Base-by-base conservation (phyloP, 1,140 invertebrate species). In the Pseudomyrmex pallidus region DNA sequence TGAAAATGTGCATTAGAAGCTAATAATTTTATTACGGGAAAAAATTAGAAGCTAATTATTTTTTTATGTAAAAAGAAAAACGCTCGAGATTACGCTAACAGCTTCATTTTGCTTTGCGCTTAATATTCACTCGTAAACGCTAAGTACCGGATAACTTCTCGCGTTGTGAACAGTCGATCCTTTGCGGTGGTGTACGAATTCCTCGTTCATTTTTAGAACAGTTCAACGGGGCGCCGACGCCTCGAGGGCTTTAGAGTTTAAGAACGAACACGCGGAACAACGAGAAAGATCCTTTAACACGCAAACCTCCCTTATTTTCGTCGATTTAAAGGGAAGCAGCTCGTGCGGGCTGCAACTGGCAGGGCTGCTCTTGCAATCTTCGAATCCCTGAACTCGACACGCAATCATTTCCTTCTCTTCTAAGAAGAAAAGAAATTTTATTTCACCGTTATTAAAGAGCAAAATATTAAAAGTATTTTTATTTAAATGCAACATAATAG, bases 251-350 rank as follows among this genome's bases (percentile, higher is more conserved):
- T 84, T 74, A 67, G 67, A 64, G 62, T 86, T 86, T 70, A 90
- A 86, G 85, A 85, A 84, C 77, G 78, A 83, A 85, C 85, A 77
- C 74, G 83, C 82, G 66, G 84, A 88, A 85, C 87, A 73, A 68
- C 67, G 62, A n/a, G 85, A 85, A 89, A 87, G 80, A 82, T 66
- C 84, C 87, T 86, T 91, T 87, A 90, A 84, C 90, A 87, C 87
- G 86, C 85, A 74, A 88, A 68, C 77, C 54, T 52, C 35, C 35
- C 74, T 87, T 87, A 85, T 85, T 84, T 85, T 82, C 25, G 54
- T 44, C 78, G 77, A 85, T 88, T 90, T 85, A 88, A 88, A 90
- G 86, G 78, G 80, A 90, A 86, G 61, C 77, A 68, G 63, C 82
- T 70, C 70, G 62, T 84, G 84, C 82, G 35, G 46, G 52, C 54